Evolutionary conservation across 2,888 invertebrate species (phyloP), one percentile per base, ranked within the genome.

Genomic region (Dasysyrphus albostriatus): DNA sequence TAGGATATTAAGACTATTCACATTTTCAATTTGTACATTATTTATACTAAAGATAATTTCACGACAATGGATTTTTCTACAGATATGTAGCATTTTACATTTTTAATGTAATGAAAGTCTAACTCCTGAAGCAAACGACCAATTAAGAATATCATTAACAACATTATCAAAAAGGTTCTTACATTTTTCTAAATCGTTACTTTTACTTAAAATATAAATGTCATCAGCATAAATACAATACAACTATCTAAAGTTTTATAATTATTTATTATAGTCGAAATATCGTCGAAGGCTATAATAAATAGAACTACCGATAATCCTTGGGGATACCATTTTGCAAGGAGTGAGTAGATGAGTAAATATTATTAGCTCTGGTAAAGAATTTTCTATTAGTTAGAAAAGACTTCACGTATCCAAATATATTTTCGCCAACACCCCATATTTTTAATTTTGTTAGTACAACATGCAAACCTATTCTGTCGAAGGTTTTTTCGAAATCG

Each of bases 171-270:
- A 47, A 16, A 16, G 16, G 3, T 4, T 47, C 5, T 47, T 47
- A 47, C 47, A 47, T 47, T 47, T 47, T 5, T 47, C 5, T 47
- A 47, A 16, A 47, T 47, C 47, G 5, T 16, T 47, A n/a, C 3
- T 12, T 44, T 65, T 65, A 24, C 32, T 65, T 47, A 65, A 29
- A 19, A 65, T 65, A 65, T 65, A 65, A 44, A 65, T 65, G 47
- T 65, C 63, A 12, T 65, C 47, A 47, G 63, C 63, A 65, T 65
- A 65, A 29, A 65, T 14, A 14, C n/a, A 29, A 65, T 14, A 14
- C 63, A 65, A 24, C 42, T 44, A 9, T 65, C 56, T 24, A 70
- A 54, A 54, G 29, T 37, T 47, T 59, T 58, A 49, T 34, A 34
- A 9, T 67, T 67, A 67, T 49, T 67, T n/a, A n/a, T 32, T n/a